A percentile compares a stretch with the other conserved stretches of the same genome.
Evolutionary conservation across 2,797 vertebrate genomes (phyloP).

Genomic region (Arremon brunneinucha): DNA sequence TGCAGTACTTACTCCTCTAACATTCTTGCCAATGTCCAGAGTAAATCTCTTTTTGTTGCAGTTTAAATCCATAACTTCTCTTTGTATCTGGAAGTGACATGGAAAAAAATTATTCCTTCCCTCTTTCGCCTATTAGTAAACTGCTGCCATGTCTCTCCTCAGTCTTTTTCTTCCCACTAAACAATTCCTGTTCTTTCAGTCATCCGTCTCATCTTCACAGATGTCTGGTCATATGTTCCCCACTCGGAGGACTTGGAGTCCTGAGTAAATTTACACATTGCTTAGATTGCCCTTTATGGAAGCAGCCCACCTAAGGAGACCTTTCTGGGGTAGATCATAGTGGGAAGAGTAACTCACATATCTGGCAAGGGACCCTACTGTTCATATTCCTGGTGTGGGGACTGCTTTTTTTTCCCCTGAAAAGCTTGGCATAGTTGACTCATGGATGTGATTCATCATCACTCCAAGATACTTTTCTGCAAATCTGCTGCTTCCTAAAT

Average conservation of each 20-base stretch:
- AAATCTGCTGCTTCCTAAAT: conserved; percentile 49
- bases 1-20: not conserved
- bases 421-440: conserved; percentile 26
- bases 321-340: not conserved
- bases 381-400: not conserved
- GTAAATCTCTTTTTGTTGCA: not conserved
- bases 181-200: not conserved
- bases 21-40: not conserved
- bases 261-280: not conserved
- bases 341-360: not conserved
- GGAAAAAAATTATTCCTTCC: not conserved
- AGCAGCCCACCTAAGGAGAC: not conserved
- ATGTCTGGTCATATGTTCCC: not conserved
- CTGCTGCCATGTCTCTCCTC: not conserved
- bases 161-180: not conserved
- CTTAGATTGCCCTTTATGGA: not conserved
- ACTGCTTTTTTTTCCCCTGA: not conserved
- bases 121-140: not conserved
- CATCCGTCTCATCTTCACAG: not conserved
- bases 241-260: not conserved
- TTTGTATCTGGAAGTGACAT: not conserved
- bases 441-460: conserved; percentile 49
- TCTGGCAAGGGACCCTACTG: not conserved
- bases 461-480: conserved; percentile 21
- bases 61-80: not conserved